Base-by-base conservation (phyloP, 2,888 invertebrate species). In the Sicus ferrugineus region DNA sequence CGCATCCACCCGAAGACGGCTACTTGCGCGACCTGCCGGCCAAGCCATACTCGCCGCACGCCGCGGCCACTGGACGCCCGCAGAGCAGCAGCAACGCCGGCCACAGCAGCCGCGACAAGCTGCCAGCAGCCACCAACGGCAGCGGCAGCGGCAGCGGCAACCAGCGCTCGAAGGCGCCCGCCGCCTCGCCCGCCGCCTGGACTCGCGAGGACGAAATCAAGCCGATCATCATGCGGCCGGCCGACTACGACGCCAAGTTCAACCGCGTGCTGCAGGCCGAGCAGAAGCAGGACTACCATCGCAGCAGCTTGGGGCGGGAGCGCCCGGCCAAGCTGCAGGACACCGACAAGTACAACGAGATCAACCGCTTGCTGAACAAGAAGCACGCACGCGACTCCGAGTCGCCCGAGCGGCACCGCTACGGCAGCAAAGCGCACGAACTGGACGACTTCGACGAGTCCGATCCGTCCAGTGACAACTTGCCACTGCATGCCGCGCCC, bases 191-290 rank as follows among this genome's bases (percentile, higher is more conserved):
- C 7, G 58, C 75, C 26, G 76, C 80, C 3, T 84, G 84, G 84
- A 78, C 78, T 16, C 77, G 80, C 19, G 85, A 85, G 73, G 85
- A 85, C 72, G 83, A 85, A 71, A 85, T 85, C 48, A 84, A 83
- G 59, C 85, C 85, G 69, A 83, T 83, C 54, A 83, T 85, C 50
- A 79, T 83, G 76, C 79, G 85, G 38, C 84, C 85, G 67, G 78
- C 83, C 9, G 82, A 85, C 72, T 84, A 84, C 42, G 84, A 85
- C 75, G 81, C 82, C 7, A 83, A 84, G 72, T 85, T 85, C 71
- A 84, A 83, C 71, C 79, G 84, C 16, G 80, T 84, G 5, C 75
- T 84, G 74, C 83, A 83, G 69, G 77, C 80, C 68, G 81, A 81
- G 65, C 77, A 79, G 59, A 79, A 79, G 67, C 77, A 78, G 38